These are phyloP conservation scores for Syrista parreyssii DNA, from an alignment of 2,888 invertebrate species.

Conservation along the genomic window DNA sequence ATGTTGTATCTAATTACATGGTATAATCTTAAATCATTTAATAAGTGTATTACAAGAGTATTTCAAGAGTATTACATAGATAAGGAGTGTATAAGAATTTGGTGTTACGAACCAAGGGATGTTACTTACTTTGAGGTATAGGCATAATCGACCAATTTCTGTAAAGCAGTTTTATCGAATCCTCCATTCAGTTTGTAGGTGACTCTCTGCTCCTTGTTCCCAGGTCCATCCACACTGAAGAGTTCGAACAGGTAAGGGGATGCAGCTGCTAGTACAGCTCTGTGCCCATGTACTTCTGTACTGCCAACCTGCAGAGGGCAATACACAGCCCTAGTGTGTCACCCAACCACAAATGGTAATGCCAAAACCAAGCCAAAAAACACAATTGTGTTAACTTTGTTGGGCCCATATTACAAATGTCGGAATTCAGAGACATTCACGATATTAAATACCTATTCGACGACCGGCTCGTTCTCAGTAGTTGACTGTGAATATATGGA, in stretches of 20 bases:
- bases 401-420: slow-evolving; percentile 10
- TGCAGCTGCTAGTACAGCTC: slow-evolving; percentile 82
- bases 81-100: not conserved
- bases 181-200: slow-evolving; percentile 75
- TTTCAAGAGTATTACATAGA: not conserved
- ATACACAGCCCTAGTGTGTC: slow-evolving; percentile 34
- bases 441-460: slow-evolving; percentile 20
- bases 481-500: not conserved
- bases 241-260: slow-evolving; percentile 82
- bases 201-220: slow-evolving; percentile 54
- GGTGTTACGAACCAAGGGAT: not conserved
- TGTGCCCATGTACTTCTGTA: slow-evolving; percentile 80
- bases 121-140: slow-evolving; percentile 77
- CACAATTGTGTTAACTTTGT: slow-evolving; percentile 23
- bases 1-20: not conserved
- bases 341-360: slow-evolving; percentile 29
- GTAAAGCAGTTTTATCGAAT: slow-evolving; percentile 76
- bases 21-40: not conserved
- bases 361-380: slow-evolving; percentile 27
- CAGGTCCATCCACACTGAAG: slow-evolving; percentile 70
- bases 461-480: not conserved
- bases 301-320: slow-evolving; percentile 71
- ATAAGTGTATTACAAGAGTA: not conserved
- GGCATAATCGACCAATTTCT: slow-evolving; percentile 83
- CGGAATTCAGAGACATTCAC: not conserved